A percentile compares a stretch with the other conserved stretches of the same genome.
These are phyloP conservation scores for Lampris megalopsis DNA, from an alignment of 2,113 vertebrate genomes.

Conservation along the genomic window DNA sequence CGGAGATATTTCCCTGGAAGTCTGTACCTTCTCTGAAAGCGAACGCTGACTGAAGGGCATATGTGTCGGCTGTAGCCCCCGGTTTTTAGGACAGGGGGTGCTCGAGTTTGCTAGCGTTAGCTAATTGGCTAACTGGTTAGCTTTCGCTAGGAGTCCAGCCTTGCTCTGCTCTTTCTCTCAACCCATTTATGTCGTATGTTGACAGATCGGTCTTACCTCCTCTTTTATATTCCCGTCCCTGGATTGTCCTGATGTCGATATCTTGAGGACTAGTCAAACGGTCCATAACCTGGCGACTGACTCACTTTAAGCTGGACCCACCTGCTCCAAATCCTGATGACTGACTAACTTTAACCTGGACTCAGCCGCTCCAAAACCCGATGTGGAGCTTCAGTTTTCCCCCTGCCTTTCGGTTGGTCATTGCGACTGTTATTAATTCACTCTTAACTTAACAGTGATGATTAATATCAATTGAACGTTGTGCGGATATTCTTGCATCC, in stretches of 20 bases:
- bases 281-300: no score
- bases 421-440: background rate
- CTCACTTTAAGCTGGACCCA: no score
- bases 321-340: no score
- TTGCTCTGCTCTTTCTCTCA: conserved; percentile 20
- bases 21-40: no score
- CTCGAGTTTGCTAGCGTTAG: conserved; percentile 32
- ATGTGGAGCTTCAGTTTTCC: conserved; percentile 21
- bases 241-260: no score
- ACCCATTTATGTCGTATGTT: background rate
- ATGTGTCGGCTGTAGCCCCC: no score
- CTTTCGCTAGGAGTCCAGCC: conserved; percentile 44
- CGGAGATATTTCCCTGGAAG: no score
- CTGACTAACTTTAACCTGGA: conserved; percentile 23
- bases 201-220: background rate
- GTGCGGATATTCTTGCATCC: background rate
- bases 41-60: no score
- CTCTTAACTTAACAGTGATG: no score
- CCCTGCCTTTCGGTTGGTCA: conserved; percentile 27
- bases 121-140: conserved; percentile 45
- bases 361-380: background rate
- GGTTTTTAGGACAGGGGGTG: background rate
- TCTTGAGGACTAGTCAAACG: no score
- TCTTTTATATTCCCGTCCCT: no score
- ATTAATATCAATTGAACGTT: no score